Base-by-base conservation (phyloP, 2,113 vertebrate genomes). In the Vanacampus margaritifer region DNA sequence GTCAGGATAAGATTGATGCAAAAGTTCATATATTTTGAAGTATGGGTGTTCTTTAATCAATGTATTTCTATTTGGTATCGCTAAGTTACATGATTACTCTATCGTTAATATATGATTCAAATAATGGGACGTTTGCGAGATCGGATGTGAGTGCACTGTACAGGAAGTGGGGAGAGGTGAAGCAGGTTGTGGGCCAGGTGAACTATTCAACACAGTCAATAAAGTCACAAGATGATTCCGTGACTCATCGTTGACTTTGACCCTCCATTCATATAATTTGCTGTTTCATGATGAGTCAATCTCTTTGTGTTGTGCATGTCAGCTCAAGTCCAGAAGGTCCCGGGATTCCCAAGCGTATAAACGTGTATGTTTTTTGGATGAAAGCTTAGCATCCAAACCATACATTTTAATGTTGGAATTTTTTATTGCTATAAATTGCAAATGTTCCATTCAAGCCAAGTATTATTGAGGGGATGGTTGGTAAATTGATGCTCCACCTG, bases 241-340 rank as follows among this genome's bases (percentile, higher is more conserved):
- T 79, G 78, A 87, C 60, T 81, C 76, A 75, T 36, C 3, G 1
- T 68, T 65, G 36, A 59, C 58, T 75, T 59, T 72, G 62, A 71
- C 61, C 71, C 45, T n/a, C 57, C 48, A 56, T 54, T 19, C 3
- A 57, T 37, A 37, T 43, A 41, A 32, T 67, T 45, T 8, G 46
- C n/a, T n/a, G 21, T 79, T 28, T 83, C 74, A 78, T 37, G 2
- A 10, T 82, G 74, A 84, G 32, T 86, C 82, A 85, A 6, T 41
- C 3, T 41, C 3, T 24, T 23, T 24, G n/a, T 10, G 6, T 23
- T 68, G 36, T 4, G 60, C 57, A 64, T 41, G 58, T 56, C 36
- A 3, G 16, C 19, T 66, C 67, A 10, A 45, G 63, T 61, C 41
- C 48, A 76, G 67, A 84, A 69, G 28, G 24, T 56, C 21, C 77